Base-by-base conservation (phyloP, 2,113 vertebrate genomes). In the Salvelinus sp. region DNA sequence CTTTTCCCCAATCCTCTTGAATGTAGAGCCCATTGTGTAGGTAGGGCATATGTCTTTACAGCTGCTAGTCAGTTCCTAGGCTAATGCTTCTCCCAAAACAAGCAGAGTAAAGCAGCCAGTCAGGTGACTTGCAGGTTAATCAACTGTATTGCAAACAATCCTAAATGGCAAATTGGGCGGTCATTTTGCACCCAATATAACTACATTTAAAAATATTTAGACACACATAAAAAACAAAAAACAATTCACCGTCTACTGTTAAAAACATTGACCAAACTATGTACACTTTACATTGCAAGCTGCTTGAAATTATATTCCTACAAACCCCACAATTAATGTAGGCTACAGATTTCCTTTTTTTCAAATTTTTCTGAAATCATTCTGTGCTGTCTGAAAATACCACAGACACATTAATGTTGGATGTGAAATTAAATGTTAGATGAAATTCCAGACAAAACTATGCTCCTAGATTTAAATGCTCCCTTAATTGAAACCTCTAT, bases 111-210 rank as follows among this genome's bases (percentile, higher is more conserved):
- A 85, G 79, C 83, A 54, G 16, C 50, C 16, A 16, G 50, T 16
- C 50, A 86, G 78, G 74, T 63, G 74, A 85, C 67, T 54, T 58
- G 78, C 76, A 84, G 82, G 81, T 85, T 73, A 87, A 82, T 79
- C 84, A 85, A 81, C 76, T 23, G 73, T 23, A 6, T 23, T 28
- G 79, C 70, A 75, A 44, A 44, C 38, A 12, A 44, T 75, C 69
- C 66, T 50, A 22, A 72, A 57, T 23, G 74, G 82, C 81, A 76
- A 1, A 84, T 88, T 80, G 83, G 63, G n/a, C 83, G 54, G 75
- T 20, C 69, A 58, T 60, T 84, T 73, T 72, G 50, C 62, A 25
- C 13, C 14, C 28, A 79, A 79, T 81, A 13, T 81, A 79, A 82
- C 28, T 14, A 23, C 27, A 27, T 4, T 74, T 2, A 0, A 47